These are phyloP conservation scores for Riparia riparia DNA, from an alignment of 2,113 vertebrate species.

Conservation along the genomic window DNA sequence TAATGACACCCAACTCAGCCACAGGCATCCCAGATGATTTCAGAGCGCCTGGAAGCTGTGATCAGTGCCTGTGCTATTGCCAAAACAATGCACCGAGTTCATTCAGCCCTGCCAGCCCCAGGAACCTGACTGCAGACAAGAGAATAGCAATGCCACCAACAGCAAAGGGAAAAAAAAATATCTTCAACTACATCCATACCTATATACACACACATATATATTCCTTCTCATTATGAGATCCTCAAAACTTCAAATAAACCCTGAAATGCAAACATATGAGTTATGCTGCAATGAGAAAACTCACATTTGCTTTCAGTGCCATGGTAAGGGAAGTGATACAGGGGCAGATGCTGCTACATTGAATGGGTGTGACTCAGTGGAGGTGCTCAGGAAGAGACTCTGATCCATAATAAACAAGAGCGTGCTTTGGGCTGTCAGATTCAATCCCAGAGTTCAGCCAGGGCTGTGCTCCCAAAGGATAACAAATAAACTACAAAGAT, in stretches of 20 bases:
- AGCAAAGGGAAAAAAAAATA: background rate
- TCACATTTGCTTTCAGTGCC: background rate
- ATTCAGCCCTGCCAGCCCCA: background rate
- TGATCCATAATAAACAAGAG: background rate
- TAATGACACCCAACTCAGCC: background rate
- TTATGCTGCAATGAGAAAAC: background rate
- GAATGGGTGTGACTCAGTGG: background rate
- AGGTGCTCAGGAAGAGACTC: background rate
- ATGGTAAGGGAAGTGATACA: background rate
- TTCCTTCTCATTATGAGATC: background rate
- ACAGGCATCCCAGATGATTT: background rate
- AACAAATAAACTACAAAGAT: conserved; percentile 21
- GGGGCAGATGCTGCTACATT: background rate
- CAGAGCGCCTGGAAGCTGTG: background rate
- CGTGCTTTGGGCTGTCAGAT: conserved; percentile 1
- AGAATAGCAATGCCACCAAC: background rate
- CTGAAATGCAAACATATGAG: background rate
- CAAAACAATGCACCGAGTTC: background rate
- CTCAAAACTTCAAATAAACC: background rate
- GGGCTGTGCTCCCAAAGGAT: conserved; percentile 40
- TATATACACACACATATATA: fast-evolving
- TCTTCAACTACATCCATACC: background rate
- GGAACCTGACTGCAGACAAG: background rate
- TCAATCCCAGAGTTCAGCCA: background rate
- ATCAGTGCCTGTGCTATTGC: background rate